phyloP scores from a whole-genome alignment of 2,113 vertebrate genomes.

The Corynorhinus townsendii region DNA sequence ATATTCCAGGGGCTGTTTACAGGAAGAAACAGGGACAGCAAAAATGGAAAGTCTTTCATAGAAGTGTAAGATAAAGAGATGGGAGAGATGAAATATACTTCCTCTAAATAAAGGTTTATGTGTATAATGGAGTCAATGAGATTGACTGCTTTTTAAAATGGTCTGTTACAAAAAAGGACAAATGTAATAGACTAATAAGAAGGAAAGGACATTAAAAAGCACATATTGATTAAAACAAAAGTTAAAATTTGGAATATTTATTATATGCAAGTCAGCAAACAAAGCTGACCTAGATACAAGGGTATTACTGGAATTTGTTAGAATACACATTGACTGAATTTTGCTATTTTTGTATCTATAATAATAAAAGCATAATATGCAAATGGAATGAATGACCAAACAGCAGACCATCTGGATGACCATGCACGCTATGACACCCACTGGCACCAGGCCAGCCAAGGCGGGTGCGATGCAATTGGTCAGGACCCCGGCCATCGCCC shows the following conservation, averaged over 20 bases:
- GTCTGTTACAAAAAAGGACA: conserved; percentile 36
- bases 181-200: conserved; percentile 46
- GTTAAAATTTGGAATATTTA: conserved; percentile 50
- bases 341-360: conserved; percentile 15
- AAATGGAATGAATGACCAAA: too few relatives aligned
- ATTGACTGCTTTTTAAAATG: conserved; percentile 30
- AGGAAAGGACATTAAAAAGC: conserved; percentile 41
- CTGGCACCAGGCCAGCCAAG: too few relatives aligned
- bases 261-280: conserved; percentile 46
- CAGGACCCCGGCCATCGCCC: too few relatives aligned
- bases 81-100: background rate
- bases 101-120: background rate
- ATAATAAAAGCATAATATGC: too few relatives aligned
- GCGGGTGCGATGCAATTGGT: too few relatives aligned
- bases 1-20: background rate
- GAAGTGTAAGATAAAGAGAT: background rate
- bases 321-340: background rate
- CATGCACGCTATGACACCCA: too few relatives aligned
- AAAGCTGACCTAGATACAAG: conserved; percentile 41
- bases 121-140: conserved; percentile 8
- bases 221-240: conserved; percentile 60
- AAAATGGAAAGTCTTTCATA: background rate
- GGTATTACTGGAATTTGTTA: conserved; percentile 55
- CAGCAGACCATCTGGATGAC: too few relatives aligned
- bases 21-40: background rate